phyloP scores from a whole-genome alignment of 2,113 vertebrate genomes.

The Hyaena hyaena region DNA sequence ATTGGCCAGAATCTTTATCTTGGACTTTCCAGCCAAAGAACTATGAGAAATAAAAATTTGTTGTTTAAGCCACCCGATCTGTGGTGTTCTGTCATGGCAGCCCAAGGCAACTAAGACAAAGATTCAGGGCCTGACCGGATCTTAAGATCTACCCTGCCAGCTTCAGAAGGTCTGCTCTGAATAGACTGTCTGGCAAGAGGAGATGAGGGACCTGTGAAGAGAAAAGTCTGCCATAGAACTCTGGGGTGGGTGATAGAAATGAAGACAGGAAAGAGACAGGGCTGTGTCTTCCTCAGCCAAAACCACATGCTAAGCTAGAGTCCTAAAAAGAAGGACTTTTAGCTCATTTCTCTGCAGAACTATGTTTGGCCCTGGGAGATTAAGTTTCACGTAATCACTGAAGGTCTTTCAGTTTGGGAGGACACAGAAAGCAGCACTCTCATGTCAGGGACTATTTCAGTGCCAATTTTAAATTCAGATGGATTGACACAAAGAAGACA shows the following conservation, averaged over 20 bases:
- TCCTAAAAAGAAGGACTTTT: neutral
- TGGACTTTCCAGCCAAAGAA: neutral
- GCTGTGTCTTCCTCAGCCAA: neutral
- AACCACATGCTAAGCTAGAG: neutral
- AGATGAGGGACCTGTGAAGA: accelerated
- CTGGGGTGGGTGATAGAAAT: too few species aligned
- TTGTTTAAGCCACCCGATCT: neutral
- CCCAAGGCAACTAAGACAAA: neutral
- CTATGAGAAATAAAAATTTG: neutral
- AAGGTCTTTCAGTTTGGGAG: neutral
- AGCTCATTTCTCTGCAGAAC: neutral
- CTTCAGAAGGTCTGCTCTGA: neutral
- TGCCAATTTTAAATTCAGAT: neutral
- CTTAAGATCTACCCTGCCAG: neutral
- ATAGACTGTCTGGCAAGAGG: neutral
- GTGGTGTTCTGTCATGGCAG: neutral
- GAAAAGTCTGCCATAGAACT: neutral
- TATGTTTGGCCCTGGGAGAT: neutral
- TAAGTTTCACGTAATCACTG: neutral
- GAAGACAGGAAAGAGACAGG: neutral
- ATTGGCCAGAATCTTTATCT: neutral
- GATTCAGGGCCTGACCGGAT: neutral
- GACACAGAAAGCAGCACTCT: neutral
- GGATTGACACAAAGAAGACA: neutral
- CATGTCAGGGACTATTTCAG: neutral